Evolutionary conservation across 2,888 invertebrate genomes (phyloP), one percentile per base, ranked within the genome.

Genomic region (Diachrysia chrysitis): DNA sequence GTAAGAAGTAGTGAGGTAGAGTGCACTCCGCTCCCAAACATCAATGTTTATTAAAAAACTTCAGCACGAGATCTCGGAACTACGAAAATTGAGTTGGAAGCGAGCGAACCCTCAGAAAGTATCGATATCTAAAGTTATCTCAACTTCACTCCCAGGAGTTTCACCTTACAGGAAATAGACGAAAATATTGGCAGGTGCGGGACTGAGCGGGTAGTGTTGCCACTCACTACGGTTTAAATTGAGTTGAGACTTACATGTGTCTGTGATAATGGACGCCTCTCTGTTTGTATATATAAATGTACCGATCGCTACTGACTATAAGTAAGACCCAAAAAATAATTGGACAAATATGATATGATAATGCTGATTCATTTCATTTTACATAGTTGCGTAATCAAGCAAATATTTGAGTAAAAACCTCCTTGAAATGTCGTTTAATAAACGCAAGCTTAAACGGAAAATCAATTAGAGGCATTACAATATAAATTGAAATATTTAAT

Each of bases 121-220:
- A 60, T 76, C 66, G 48, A 37, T 66, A 55, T 63, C 53, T 63
- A 6, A 53, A 62, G 55, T 72, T 67, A 48, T 37, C 29, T 42
- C 42, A 61, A 63, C 29, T 71, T 21, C 68, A 64, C 59, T 76
- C 23, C 21, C 23, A 17, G 6, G 66, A 74, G 76, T 73, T 67
- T 72, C 77, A 63, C 73, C 64, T 61, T 35, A 58, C 46, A 59
- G 56, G 46, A 60, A 56, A 69, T 73, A 73, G 32, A 54, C 56
- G 59, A 64, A 67, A 78, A 62, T 73, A 62, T 75, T 73, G 51
- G 48, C 54, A 58, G 61, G 19, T 58, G 68, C 61, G 63, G 59
- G 72, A n/a, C 58, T 57, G 57, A 17, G 59, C n/a, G 7, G 64
- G 37, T 62, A 56, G 54, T 46, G 62, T 55, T 61, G 76, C 4